Conservation (phyloP, 92 coral and sea anemone genomes). For the Parazoanthus atlanticus region DNA sequence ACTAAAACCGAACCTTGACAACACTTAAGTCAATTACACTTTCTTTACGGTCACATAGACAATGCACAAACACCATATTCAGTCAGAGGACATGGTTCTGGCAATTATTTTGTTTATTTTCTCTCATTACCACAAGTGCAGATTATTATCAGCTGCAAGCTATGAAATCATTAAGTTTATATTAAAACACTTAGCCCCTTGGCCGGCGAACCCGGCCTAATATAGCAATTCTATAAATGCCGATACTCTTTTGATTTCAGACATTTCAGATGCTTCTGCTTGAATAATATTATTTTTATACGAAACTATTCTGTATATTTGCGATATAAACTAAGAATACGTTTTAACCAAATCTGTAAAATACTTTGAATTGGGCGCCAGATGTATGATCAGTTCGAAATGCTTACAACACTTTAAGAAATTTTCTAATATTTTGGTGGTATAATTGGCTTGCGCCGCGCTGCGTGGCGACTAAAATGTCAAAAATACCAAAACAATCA, state of each 20-base stretch:
- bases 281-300: background rate
- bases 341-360: background rate
- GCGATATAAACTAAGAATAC: no score
- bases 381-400: background rate
- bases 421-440: no score
- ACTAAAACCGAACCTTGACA: background rate
- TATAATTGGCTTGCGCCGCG: background rate
- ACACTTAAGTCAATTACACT: no score
- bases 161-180: background rate
- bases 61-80: background rate
- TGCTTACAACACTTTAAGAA: background rate
- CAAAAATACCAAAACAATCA: background rate
- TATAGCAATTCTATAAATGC: background rate
- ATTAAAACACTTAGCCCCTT: background rate
- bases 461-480: no score
- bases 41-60: background rate
- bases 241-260: background rate
- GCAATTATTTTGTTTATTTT: background rate
- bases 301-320: background rate
- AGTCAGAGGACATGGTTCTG: background rate
- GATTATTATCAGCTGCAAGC: background rate
- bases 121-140: conserved; percentile 8
- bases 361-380: background rate
- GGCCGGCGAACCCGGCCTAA: background rate
- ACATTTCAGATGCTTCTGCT: background rate